Conservation (phyloP, 2,797 vertebrate species). For the Cuniculus paca region DNA sequence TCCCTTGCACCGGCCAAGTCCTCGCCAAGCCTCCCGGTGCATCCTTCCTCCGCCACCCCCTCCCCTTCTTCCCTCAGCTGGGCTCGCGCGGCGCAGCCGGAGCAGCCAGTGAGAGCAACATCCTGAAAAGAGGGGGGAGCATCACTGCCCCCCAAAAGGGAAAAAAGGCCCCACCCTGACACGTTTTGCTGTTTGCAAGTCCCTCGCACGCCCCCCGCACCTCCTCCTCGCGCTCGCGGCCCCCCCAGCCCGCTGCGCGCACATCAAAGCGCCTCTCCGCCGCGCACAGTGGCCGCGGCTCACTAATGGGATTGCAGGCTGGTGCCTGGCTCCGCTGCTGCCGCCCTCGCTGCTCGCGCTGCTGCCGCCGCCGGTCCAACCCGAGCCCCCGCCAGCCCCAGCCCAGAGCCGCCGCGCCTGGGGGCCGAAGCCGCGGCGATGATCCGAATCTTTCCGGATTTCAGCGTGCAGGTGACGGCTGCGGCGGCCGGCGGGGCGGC, state of each 20-base stretch:
- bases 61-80: conserved; percentile 84
- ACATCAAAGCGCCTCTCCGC: conserved; percentile 90
- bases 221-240: conserved; percentile 73
- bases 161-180: conserved; percentile 82
- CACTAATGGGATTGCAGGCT: conserved; percentile 94
- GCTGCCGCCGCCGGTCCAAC: conserved; percentile 88
- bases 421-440: conserved; percentile 91
- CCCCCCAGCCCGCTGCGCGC: conserved; percentile 84
- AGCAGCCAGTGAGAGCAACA: conserved; percentile 83
- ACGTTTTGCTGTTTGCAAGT: conserved; percentile 87
- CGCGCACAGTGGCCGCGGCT: conserved; percentile 88
- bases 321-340: conserved; percentile 90
- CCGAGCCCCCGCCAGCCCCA: conserved; percentile 87
- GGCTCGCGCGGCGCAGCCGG: conserved; percentile 81
- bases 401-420: conserved; percentile 87
- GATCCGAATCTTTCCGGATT: conserved; percentile 99
- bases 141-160: conserved; percentile 74
- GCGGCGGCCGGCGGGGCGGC: conserved; percentile 92
- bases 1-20: conserved; percentile 88
- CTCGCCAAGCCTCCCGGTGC: conserved; percentile 83
- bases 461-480: conserved; percentile 99
- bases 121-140: conserved; percentile 83
- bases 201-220: conserved; percentile 79
- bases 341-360: conserved; percentile 86
- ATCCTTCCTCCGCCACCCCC: conserved; percentile 84